Conservation (phyloP, 2,113 vertebrate genomes). For the Nyctibius bracteatus region DNA sequence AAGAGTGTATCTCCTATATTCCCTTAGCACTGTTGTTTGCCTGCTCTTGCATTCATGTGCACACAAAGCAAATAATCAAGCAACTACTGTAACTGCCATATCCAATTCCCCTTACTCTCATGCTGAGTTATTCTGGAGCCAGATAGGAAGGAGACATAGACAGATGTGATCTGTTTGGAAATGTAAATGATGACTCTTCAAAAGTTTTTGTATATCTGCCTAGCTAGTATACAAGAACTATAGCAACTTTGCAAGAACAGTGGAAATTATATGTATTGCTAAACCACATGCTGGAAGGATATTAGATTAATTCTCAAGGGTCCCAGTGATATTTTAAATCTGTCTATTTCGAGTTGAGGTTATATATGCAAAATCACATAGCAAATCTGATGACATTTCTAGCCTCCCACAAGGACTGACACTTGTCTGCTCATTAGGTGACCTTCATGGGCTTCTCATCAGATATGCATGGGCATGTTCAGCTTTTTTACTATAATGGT, state of each 20-base stretch:
- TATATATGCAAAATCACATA: conserved; percentile 7
- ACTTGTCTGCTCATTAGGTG: neutral
- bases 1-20: neutral
- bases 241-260: neutral
- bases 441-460: neutral
- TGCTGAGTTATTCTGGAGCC: neutral
- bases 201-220: neutral
- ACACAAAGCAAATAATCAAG: neutral
- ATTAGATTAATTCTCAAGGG: neutral
- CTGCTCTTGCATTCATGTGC: neutral
- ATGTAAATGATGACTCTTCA: neutral
- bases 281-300: neutral
- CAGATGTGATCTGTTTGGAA: neutral
- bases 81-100: neutral
- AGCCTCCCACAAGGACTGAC: neutral
- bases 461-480: neutral
- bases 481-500: neutral
- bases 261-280: neutral
- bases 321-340: neutral
- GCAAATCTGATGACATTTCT: neutral
- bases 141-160: neutral
- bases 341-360: neutral
- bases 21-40: neutral
- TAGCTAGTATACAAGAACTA: neutral
- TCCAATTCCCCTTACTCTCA: neutral